These are phyloP conservation scores for Channa striata DNA, from an alignment of 2,797 vertebrate species.

Conservation along the genomic window DNA sequence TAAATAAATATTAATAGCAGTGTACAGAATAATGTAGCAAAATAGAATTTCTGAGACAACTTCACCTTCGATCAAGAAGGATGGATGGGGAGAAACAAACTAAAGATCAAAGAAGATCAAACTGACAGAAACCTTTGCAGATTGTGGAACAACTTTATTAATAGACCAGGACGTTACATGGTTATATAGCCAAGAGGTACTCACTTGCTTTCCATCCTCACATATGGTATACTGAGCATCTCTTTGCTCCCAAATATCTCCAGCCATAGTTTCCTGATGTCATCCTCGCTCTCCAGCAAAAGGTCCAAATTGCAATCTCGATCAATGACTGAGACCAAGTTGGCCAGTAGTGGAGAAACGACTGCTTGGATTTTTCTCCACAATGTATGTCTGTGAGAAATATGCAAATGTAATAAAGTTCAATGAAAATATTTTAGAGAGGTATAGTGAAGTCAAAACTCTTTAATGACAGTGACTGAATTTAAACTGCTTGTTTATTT, in stretches of 20 bases:
- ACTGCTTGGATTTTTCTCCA: conserved; percentile 58
- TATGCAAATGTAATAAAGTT: background rate
- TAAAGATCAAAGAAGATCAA: too few species aligned
- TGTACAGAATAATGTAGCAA: too few species aligned
- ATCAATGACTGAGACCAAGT: conserved; percentile 83
- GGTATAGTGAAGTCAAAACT: background rate
- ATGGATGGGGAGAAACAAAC: too few species aligned
- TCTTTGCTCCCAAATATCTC: conserved; percentile 50
- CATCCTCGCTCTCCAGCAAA: conserved; percentile 15
- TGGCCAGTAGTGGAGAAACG: conserved; percentile 85
- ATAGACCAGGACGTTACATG: too few species aligned
- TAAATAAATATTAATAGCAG: too few species aligned
- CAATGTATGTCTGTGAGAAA: conserved; percentile 49
- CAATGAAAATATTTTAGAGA: background rate
- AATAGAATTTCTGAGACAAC: too few species aligned
- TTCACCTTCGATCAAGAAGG: too few species aligned
- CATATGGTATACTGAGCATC: conserved; percentile 41
- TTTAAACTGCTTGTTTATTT: background rate
- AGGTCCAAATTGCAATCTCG: conserved; percentile 84
- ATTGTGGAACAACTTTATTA: too few species aligned
- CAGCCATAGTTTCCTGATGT: conserved; percentile 48
- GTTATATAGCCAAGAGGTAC: conserved; percentile 20
- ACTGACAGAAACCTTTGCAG: too few species aligned
- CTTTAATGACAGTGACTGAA: background rate
- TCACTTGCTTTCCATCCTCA: conserved; percentile 38